A percentile compares a stretch with the other conserved stretches of the same genome.
Conservation (phyloP, 2,888 invertebrate species). For the Agriopis marginaria region DNA sequence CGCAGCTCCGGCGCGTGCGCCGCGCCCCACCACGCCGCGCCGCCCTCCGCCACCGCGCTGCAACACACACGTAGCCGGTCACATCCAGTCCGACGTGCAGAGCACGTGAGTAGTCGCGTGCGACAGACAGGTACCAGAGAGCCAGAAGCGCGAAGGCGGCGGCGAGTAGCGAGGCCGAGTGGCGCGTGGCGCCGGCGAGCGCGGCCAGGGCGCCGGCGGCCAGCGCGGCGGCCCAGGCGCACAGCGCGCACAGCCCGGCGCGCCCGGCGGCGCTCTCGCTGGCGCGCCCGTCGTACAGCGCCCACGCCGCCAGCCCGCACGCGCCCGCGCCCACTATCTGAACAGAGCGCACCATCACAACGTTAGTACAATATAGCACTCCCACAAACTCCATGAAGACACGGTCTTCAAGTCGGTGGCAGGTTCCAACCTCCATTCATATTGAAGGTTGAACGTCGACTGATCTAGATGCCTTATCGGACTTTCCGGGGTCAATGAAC, state of each 20-base stretch:
- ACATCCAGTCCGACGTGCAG: too few species aligned
- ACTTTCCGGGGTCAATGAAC: too few species aligned
- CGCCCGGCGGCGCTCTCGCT: conserved; percentile 66
- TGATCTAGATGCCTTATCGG: too few species aligned
- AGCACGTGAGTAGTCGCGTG: too few species aligned
- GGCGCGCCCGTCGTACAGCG: conserved; percentile 72
- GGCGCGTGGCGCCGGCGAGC: conserved; percentile 63
- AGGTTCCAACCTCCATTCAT: too few species aligned
- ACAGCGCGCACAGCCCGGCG: conserved; percentile 70
- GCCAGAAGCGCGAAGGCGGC: conserved; percentile 71
- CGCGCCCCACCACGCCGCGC: conserved; percentile 79
- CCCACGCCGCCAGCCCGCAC: conserved; percentile 72
- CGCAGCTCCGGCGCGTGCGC: conserved; percentile 72
- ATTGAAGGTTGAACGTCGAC: too few species aligned
- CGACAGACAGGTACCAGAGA: not conserved
- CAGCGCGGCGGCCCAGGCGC: conserved; percentile 70
- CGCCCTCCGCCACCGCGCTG: conserved; percentile 71
- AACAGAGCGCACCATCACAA: not conserved
- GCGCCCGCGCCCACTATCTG: conserved; percentile 46
- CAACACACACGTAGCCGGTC: not conserved
- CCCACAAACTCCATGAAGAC: too few species aligned
- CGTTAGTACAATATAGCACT: too few species aligned
- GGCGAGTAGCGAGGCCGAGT: conserved; percentile 69
- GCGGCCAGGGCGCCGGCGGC: conserved; percentile 66
- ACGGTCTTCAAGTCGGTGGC: too few species aligned